Evolutionary conservation across 2,113 vertebrate genomes (phyloP), one percentile per base, ranked within the genome.

Genomic region (Onychostoma macrolepis): DNA sequence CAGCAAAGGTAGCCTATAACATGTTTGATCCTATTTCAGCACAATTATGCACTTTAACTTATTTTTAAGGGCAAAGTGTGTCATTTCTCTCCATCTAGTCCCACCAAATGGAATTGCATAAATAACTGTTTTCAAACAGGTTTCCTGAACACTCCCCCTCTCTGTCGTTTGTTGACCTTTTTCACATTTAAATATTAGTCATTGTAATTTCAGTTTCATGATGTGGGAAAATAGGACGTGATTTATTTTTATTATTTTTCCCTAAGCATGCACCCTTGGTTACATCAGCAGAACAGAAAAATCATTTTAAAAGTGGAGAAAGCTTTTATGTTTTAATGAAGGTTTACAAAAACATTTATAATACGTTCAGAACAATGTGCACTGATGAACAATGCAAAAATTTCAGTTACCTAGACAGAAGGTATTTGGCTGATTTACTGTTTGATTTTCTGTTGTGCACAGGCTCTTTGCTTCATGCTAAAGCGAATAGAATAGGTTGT

Each of bases 401-500:
- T 26, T 28, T n/a, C 6, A n/a, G n/a, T 76, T 28, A 75, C 6
- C 3, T 75, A 26, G 38, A 15, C 38, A 65, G 26, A 65, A 67
- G 26, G 15, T 26, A 2, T 7, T 41, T 10, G 17, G 4, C 38
- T 9, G 15, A 1, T 24, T 75, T 36, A 24, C 24, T 75, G 3
- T 45, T 72, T 6, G 41, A 76, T 28, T 26, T 26, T 26, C 24
- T 76, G 11, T 45, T 45, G 72, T 45, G 41, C 12, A 3, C 38
- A 45, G 41, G 8, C 79, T 79, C n/a, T 85, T 4, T 41, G 24
- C 67, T 61, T 24, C 30, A 78, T 17, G 17, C 50, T 83, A 24
- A 79, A 74, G 69, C 10, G 77, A 82, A 63, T 12, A 77, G 72
- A 69, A 83, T 61, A 88, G 78, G 76, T 85, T 83, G 86, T 74